These are phyloP conservation scores for Cacoxenus indagator DNA, from an alignment of 2,888 invertebrate species.

Conservation along the genomic window DNA sequence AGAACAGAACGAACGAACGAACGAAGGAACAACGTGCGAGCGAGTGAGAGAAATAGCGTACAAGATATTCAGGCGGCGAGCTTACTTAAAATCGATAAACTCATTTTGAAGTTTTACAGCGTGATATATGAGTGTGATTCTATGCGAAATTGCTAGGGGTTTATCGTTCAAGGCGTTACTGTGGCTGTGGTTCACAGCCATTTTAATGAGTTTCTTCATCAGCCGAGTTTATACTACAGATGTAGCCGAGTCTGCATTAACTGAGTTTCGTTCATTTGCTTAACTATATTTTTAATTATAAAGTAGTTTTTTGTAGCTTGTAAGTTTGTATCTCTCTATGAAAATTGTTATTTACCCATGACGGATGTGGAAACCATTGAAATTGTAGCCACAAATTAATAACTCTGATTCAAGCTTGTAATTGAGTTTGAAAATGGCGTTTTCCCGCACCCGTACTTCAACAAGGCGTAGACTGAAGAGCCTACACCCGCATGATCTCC, in stretches of 20 bases:
- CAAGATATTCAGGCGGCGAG: constrained; percentile 17
- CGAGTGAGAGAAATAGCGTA: neutral
- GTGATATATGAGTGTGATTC: constrained; percentile 22
- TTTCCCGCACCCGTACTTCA: no score
- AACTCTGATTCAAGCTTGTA: neutral
- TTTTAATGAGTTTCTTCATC: constrained; percentile 27
- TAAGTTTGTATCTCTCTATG: neutral
- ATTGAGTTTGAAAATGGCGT: no score
- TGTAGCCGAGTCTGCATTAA: neutral
- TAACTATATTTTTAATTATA: neutral
- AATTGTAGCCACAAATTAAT: neutral
- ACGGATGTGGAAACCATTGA: neutral
- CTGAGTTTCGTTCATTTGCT: neutral
- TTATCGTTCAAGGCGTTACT: neutral
- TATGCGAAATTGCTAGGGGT: neutral
- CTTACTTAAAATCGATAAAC: constrained; percentile 62
- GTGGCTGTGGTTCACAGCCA: neutral
- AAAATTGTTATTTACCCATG: neutral
- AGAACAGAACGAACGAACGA: neutral
- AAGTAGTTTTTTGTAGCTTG: neutral
- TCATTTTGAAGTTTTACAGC: constrained; percentile 60
- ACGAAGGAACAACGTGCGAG: neutral
- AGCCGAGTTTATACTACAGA: neutral
- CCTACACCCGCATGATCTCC: no score
- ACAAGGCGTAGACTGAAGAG: no score